Base-by-base conservation (phyloP, 2,113 vertebrate genomes). In the Odocoileus hemionus region DNA sequence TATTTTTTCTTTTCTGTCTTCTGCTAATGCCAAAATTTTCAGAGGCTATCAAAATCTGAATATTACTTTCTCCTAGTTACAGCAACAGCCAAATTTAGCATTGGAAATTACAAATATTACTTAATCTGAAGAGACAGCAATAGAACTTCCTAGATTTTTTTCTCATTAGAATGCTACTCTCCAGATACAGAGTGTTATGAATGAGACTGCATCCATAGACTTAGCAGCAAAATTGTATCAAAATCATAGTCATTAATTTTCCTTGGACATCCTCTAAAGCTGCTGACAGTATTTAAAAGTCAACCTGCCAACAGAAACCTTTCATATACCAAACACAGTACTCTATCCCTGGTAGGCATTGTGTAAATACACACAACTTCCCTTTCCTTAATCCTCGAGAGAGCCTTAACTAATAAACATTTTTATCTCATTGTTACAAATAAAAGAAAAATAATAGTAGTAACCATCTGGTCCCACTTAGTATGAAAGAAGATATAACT, bases 121-220 rank as follows among this genome's bases (percentile, higher is more conserved):
- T 70, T 97, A 89, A 93, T 79, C 39, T 82, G 33, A 95, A 95
- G 52, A 80, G 25, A 43, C 36, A 86, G 26, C 25, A 97, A 50
- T 92, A 85, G 55, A 89, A 92, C 21, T 50, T 79, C 26, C 16
- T 60, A 61, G 28, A 6, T 21, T 58, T 86, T 95, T 60, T 97
- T 60, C n/a, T 89, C 47, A 58, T 87, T 82, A 82, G 79, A 82
- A 54, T n/a, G 25, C 33, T 76, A 39, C 45, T 50, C 13, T 96
- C 33, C n/a, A 50, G n/a, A 45, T 21, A 82, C 14, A 58, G 43
- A 88, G 17, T 39, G 39, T 89, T 12, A 54, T 39, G 83, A 78
- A 52, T 36, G 83, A 94, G 28, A 43, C 45, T 79, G 8, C 54
- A 70, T n/a, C 47, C 64, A 50, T 23, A 55, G 2, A 6, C 47